Conservation (phyloP, 2,113 vertebrate genomes). For the Cinclus cinclus region DNA sequence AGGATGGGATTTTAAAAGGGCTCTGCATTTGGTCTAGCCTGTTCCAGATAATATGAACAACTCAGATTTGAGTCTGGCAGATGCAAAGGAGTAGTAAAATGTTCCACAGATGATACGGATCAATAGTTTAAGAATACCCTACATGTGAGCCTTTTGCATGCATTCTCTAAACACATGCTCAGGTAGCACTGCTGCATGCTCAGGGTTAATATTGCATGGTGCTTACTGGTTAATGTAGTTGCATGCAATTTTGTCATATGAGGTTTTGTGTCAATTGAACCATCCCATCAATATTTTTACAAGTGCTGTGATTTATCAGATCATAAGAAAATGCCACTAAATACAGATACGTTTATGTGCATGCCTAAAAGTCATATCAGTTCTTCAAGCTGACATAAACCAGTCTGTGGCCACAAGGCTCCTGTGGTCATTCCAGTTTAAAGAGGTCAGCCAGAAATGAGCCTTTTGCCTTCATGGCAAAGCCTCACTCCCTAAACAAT, state of each 20-base stretch:
- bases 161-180: slow-evolving; percentile 45
- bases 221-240: slow-evolving; percentile 45
- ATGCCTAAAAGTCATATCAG: not conserved
- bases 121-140: not conserved
- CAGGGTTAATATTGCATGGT: slow-evolving; percentile 42
- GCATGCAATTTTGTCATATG: slow-evolving; percentile 67
- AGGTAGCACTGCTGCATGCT: slow-evolving; percentile 60
- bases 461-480: not conserved
- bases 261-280: slow-evolving; percentile 53
- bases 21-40: not conserved
- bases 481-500: not conserved
- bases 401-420: not conserved
- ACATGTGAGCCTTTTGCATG: slow-evolving; percentile 48
- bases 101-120: not conserved
- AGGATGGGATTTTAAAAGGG: not conserved
- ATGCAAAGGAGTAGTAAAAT: not conserved
- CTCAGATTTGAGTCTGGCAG: not conserved
- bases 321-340: slow-evolving; percentile 16
- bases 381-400: slow-evolving; percentile 2
- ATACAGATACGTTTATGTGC: not conserved
- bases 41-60: not conserved
- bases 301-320: slow-evolving; percentile 50
- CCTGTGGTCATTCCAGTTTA: not conserved
- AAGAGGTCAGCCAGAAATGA: not conserved
- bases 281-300: not conserved